Conservation (phyloP, 2,113 vertebrate genomes). For the Todiramphus chloris region DNA sequence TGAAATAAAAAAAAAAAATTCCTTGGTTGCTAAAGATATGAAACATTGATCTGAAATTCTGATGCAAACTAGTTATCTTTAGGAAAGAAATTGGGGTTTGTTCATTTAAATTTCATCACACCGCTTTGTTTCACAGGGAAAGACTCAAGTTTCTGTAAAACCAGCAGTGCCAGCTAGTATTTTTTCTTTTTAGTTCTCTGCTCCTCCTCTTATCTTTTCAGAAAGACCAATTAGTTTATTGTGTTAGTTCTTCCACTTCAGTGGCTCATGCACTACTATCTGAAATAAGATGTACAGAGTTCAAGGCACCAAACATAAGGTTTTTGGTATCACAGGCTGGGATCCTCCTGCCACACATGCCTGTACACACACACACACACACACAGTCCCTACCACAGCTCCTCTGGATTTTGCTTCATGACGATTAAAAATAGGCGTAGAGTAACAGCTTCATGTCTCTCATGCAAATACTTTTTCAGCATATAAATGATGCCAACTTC, state of each 20-base stretch:
- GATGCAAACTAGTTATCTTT: neutral
- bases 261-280: accelerated
- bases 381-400: neutral
- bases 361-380: accelerated
- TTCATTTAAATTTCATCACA: neutral
- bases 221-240: neutral
- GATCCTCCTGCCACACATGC: accelerated
- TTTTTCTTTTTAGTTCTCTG: neutral
- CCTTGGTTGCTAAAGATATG: neutral
- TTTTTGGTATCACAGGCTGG: neutral
- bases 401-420: neutral
- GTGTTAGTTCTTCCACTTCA: neutral
- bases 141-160: neutral
- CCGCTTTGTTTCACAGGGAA: neutral
- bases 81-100: accelerated
- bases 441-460: neutral
- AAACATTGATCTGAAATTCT: neutral
- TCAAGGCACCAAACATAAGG: accelerated
- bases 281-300: accelerated
- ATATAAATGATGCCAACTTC: neutral
- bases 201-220: neutral
- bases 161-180: accelerated
- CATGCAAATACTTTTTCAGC: neutral
- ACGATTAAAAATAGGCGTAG: neutral
- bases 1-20: neutral